A percentile compares a stretch with the other conserved stretches of the same genome.
These are phyloP conservation scores for Falco punctatus DNA, from an alignment of 2,113 vertebrate genomes.

Conservation along the genomic window DNA sequence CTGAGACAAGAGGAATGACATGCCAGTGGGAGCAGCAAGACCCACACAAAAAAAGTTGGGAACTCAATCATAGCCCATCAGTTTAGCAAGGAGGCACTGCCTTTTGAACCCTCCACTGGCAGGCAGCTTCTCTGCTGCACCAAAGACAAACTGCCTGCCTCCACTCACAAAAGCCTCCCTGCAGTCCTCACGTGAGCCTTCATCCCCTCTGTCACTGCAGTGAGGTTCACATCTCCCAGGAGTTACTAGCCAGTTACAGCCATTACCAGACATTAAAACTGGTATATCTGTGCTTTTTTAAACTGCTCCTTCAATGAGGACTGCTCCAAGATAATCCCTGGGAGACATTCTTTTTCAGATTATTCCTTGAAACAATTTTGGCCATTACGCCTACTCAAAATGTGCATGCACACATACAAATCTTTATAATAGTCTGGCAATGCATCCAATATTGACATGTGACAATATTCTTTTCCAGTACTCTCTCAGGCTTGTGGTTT, in stretches of 20 bases:
- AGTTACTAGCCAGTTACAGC: neutral
- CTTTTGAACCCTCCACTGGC: neutral
- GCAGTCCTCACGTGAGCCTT: neutral
- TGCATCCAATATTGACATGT: neutral
- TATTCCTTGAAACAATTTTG: neutral
- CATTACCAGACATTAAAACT: neutral
- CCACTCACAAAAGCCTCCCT: accelerated
- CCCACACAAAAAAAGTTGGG: neutral
- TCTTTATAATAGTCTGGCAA: neutral
- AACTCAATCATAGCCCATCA: neutral
- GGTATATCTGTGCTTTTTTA: neutral
- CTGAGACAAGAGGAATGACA: neutral
- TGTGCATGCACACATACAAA: accelerated
- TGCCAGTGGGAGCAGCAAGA: neutral
- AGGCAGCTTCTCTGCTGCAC: neutral
- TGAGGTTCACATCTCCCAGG: neutral
- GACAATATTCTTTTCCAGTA: neutral
- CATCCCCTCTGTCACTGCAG: neutral
- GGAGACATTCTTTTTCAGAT: neutral
- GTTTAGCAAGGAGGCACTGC: neutral
- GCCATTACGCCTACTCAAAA: neutral
- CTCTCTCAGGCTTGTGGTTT: neutral
- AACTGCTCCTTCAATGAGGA: neutral
- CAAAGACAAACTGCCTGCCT: neutral
- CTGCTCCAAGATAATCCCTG: neutral